Base-by-base conservation (phyloP, 92 coral and sea anemone genomes). In the Phenganax subtilis region DNA sequence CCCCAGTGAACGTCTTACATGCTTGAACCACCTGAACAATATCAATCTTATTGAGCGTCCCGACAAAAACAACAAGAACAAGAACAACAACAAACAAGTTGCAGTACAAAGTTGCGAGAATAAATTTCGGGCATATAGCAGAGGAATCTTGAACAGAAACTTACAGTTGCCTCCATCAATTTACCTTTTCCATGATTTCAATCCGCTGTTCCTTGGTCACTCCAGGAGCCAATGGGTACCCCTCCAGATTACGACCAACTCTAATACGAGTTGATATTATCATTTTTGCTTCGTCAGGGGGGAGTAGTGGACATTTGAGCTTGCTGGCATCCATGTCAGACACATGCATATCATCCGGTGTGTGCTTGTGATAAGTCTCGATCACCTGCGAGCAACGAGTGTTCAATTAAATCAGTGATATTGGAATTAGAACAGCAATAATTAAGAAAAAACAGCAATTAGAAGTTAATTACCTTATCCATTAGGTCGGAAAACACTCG, bases 231-330 rank as follows among this genome's bases (percentile, higher is more conserved):
- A 93, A 75, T 12, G 89, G 88, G 74, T 89, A 87, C 0, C 97
- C 96, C 75, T 87, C 75, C 14, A 93, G 87, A 75, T 93, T 93
- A 8, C 97, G 89, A 0, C 96, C 97, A 17, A 93, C 97, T 10
- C 97, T 91, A 81, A 93, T 92, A 7, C 97, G 89, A 7, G 97
- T 93, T 7, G 97, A 93, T 8, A 92, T 65, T 20, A 93, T 91
- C 74, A 77, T 84, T 28, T 55, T 81, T 74, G 89, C 84, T 5
- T 89, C 91, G 31, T 75, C 80, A 3, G 91, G 85, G 55, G 90
- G 94, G 77, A 92, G 82, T 62, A 89, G 85, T 1, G 96, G 93
- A 31, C 92, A 91, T 27, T 89, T 82, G 51, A 93, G 90, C 85
- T 91, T 88, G 51, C 87, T 91, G 0, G 96, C 88, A 67, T 93